Base-by-base conservation (phyloP, 2,797 vertebrate genomes). In the Bucorvus abyssinicus region DNA sequence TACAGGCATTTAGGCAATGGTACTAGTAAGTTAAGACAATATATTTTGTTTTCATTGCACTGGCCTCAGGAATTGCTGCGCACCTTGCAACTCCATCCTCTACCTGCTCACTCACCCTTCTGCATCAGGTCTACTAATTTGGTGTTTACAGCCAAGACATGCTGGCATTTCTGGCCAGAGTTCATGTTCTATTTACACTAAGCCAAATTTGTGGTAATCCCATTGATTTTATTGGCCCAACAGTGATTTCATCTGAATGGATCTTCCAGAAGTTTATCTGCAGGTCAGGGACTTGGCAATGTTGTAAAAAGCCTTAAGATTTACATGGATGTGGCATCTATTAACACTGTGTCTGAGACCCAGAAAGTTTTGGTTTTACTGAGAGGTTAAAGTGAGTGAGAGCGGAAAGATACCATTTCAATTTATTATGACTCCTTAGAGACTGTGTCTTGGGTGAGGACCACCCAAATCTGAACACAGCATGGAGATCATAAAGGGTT, bases 1-100 rank as follows among this genome's bases (percentile, higher is more conserved):
- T 87, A 52, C 64, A 93, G 81, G 38, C 74, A 92, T 93, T 91
- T 96, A 87, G 94, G 81, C 84, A 89, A 59, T 49, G 57, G 65
- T 90, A 27, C 6, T 90, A 87, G 89, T 91, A 94, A 93, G 67
- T 93, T 90, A 89, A 5, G 3, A n/a, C 63, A 75, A 61, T 73
- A 2, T 38, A 10, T 67, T 92, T 89, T 79, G 10, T 76, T 91
- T 79, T 84, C 49, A 11, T 67, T 30, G 17, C n/a, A 18, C 23
- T 73, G 65, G 36, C 44, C 53, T 69, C 38, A 15, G 59, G 65
- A 64, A 68, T 59, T 77, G 13, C 44, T 82, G 27, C 47, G 30
- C 10, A 67, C 9, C 4, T n/a, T 75, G 49, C 15, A 59, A 8
- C 27, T 52, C 24, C 45, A 20, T 71, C 34, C 21, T 84, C 42